Evolutionary conservation across 1,140 invertebrate species (phyloP), one percentile per base, ranked within the genome.

Genomic region (Nasonia vitripennis): DNA sequence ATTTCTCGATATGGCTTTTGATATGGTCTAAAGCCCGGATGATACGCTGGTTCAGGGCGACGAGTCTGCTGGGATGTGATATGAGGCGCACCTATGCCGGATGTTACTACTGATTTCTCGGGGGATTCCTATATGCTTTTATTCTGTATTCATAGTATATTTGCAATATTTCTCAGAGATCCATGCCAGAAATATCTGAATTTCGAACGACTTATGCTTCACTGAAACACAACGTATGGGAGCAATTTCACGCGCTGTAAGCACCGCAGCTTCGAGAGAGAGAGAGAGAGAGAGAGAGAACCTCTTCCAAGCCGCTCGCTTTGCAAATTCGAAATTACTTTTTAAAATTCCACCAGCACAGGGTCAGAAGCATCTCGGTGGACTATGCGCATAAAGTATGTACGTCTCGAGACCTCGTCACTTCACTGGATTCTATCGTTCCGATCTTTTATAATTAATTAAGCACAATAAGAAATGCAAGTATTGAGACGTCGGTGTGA

Each of bases 391-490:
- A 62, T 51, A 14, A 23, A 37, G 23, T n/a, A 70, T 6, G 55
- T 20, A 7, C 6, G 14, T 7, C 17, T 2, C 41, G 27, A 75
- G 55, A 85, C 70, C 78, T 80, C 80, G 84, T 85, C 78, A 85
- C 79, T 85, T 81, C 78, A 71, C 51, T 2, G 31, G 83, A 85
- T 80, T 85, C 83, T 41, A 41, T 41, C 37, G 7, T 41, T 41
- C 37, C 7, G 5, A 41, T 41, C 37, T 41, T 41, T 41, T 41
- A 7, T 9, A 41, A 41, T 41, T 5, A 41, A 41, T 7, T 41
- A 41, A 41, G 0, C 37, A 41, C 37, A 41, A 41, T 41, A 41
- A 41, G 7, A 9, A 41, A 41, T 41, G 7, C 37, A 1, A 0
- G 37, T 41, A 41, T 7, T 6, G 7, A 41, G 37, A 0, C 37